Base-by-base conservation (phyloP, 2,888 invertebrate genomes). In the Syritta pipiens region DNA sequence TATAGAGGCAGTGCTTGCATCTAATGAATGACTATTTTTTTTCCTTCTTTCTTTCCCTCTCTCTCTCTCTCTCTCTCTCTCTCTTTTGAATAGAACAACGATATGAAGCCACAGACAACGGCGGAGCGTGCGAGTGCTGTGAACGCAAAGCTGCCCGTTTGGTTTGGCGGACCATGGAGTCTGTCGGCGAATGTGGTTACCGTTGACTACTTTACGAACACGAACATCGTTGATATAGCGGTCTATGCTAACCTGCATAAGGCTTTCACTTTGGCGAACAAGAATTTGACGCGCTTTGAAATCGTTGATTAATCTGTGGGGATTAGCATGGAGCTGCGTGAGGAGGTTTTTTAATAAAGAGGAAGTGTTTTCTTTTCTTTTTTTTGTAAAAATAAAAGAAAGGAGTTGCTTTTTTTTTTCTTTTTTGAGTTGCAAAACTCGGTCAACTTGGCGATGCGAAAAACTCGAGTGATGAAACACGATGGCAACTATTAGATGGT, bases 171-270 rank as follows among this genome's bases (percentile, higher is more conserved):
- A 4, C 90, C 91, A 35, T 94, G 94, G 94, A 90, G 92, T 44
- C 88, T 90, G 9, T 91, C 90, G 60, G 93, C 93, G 6, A 95
- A 94, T 86, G 92, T 94, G 20, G 91, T 95, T 1, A 92, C 94
- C 0, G 91, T 93, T 4, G 95, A 95, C 86, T 95, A 92, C 86
- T 93, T 94, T 84, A 89, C 93, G 75, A 92, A 91, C 12, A 94
- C 93, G 42, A 94, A 94, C 85, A 90, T 95, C 24, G 90, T 94
- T 42, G 93, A 94, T 84, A 87, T 92, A 37, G 92, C 93, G 1
- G 92, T 93, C 83, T 89, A 90, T 67, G 86, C 90, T 3, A 91
- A 89, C 84, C 83, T 83, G 1, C 85, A 86, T 53, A 88, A 88
- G 69, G 86, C 86, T n/a, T 88, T 86, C 75, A 68, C 83, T 1